Evolutionary conservation across 2,797 vertebrate genomes (phyloP).

Genomic region (Mormyrus proboscirostris): DNA sequence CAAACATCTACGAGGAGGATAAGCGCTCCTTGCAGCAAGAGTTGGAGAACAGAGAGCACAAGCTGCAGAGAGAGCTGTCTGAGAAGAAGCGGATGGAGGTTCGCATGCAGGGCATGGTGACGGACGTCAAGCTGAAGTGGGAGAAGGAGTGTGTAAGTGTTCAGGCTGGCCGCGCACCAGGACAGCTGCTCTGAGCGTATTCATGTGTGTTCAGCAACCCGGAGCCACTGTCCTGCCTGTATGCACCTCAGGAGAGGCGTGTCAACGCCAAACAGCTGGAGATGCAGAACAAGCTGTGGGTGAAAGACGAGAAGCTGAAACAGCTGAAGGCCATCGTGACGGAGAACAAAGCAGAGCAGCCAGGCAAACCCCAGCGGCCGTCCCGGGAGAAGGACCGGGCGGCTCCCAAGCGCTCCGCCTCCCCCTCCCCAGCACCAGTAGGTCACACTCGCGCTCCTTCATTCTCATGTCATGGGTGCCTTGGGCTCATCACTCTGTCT

Average conservation of each 20-base stretch:
- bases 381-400: constrained; percentile 55
- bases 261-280: constrained; percentile 94
- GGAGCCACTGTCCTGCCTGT: neutral
- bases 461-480: neutral
- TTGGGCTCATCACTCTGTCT: neutral
- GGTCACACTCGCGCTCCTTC: constrained; percentile 32
- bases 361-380: constrained; percentile 48
- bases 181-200: neutral
- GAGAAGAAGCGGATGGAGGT: constrained; percentile 81
- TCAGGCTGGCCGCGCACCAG: neutral
- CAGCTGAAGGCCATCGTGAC: constrained; percentile 94
- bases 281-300: constrained; percentile 98
- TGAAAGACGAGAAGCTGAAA: constrained; percentile 94
- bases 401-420: neutral
- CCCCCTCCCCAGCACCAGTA: constrained; percentile 59
- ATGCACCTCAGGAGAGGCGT: constrained; percentile 66
- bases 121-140: constrained; percentile 81
- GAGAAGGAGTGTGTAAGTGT: constrained; percentile 93
- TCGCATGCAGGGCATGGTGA: constrained; percentile 79
- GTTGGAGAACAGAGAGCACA: constrained; percentile 73
- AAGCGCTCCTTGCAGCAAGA: constrained; percentile 82
- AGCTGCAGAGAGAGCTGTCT: constrained; percentile 74
- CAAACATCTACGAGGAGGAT: constrained; percentile 86
- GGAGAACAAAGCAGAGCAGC: constrained; percentile 54
- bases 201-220: neutral